These are phyloP conservation scores for Cacatua alba DNA, from an alignment of 2,113 vertebrate genomes.

Conservation along the genomic window DNA sequence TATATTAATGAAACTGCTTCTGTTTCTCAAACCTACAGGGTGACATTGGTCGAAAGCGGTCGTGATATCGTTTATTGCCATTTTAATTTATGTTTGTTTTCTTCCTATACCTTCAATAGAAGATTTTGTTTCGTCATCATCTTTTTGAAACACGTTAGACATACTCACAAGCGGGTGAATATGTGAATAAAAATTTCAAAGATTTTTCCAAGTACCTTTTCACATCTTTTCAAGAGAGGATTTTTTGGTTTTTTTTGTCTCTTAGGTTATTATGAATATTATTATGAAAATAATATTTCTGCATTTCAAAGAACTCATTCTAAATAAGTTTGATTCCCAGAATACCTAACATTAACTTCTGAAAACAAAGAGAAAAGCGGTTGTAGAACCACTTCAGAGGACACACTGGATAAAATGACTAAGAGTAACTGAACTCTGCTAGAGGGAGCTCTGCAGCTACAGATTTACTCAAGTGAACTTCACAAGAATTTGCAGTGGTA, in stretches of 20 bases:
- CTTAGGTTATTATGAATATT: neutral
- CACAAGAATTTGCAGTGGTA: neutral
- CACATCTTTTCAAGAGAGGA: neutral
- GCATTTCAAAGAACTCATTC: neutral
- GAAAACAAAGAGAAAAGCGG: neutral
- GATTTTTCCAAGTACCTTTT: neutral
- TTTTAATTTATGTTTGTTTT: neutral
- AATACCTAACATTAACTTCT: neutral
- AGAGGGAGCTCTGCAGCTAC: slow-evolving; percentile 61
- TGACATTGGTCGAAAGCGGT: neutral
- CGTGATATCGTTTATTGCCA: neutral
- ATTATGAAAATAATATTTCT: neutral
- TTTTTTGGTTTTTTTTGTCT: neutral
- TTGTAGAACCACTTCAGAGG: neutral
- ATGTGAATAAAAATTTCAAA: neutral
- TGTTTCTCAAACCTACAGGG: neutral
- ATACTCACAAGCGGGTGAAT: neutral
- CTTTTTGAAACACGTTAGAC: neutral
- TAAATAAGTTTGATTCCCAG: neutral
- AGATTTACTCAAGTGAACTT: neutral
- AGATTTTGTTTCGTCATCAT: neutral
- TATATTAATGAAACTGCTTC: neutral
- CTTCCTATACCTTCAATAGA: neutral
- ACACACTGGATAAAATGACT: neutral
- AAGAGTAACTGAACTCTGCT: slow-evolving; percentile 24